These are phyloP conservation scores for Adelges cooleyi DNA, from an alignment of 1,140 invertebrate genomes.

Conservation along the genomic window DNA sequence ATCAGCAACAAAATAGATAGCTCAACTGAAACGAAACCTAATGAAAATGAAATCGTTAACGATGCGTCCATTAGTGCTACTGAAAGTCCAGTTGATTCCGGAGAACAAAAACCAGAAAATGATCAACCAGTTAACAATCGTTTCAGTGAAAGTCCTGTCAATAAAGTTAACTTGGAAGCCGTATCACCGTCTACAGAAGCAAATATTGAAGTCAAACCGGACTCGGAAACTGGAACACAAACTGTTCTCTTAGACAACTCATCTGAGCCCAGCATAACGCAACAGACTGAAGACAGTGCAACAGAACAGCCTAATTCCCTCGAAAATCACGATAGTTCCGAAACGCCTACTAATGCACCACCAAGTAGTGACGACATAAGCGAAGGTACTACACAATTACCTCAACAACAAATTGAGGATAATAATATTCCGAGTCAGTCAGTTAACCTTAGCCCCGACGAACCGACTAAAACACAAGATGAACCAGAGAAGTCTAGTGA, in stretches of 20 bases:
- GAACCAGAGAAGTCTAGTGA: background rate
- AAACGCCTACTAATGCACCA: background rate
- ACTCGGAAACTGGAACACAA: background rate
- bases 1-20: too few relatives aligned
- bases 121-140: background rate
- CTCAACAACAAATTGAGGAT: background rate
- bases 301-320: background rate
- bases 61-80: background rate
- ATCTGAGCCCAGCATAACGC: background rate
- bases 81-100: background rate
- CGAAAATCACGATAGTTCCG: background rate
- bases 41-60: background rate
- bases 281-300: background rate
- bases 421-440: background rate
- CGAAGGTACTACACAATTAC: background rate
- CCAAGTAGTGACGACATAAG: background rate
- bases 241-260: background rate
- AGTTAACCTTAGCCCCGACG: background rate
- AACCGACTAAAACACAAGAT: background rate
- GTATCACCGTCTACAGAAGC: background rate
- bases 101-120: background rate
- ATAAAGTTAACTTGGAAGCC: background rate
- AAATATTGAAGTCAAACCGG: background rate
- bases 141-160: background rate
- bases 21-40: background rate